Base-by-base conservation (phyloP, 53 echinoderm and acorn worm genomes). In the Echinarachnius parma region DNA sequence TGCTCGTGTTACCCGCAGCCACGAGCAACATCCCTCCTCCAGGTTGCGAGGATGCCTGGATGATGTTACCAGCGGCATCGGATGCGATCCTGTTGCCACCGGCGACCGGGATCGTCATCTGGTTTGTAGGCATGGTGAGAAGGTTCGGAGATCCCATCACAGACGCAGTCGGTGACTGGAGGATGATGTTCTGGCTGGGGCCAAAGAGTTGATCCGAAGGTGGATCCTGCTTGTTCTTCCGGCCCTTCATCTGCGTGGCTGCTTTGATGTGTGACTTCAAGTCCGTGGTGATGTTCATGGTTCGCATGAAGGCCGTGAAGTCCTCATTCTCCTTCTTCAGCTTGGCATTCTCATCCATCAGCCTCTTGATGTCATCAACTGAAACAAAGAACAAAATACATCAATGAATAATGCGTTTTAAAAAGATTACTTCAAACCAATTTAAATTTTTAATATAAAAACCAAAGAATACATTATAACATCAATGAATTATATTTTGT, bases 271-370 rank as follows among this genome's bases (percentile, higher is more conserved):
- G 81, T 24, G 66, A 61, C 18, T 48, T 53, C 32, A 83, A 64
- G 64, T 87, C 78, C 0, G 87, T 82, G 14, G 75, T 81, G 27
- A 87, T 65, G 64, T 96, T 87, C 82, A 91, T 59, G 34, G 75
- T 85, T 45, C 80, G 61, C 32, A 96, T 70, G 37, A 96, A 75
- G 33, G 87, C 82, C 21, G 75, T 78, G 59, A 85, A 84, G 23
- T 84, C 75, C 34, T 85, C 82, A 61, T 96, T 96, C 67, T 96
- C 96, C 27, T 80, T 76, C 37, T 85, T 63, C 53, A 96, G 81
- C 28, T 62, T 78, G 24, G 84, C 85, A 52, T 96, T 96, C 67
- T 96, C 91, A 9, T 84, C 83, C 66, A 78, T 75, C 10, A 96
- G 80, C 0, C 81, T 64, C n/a, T 87, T 85, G 57, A 96, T 84